phyloP scores from a whole-genome alignment of 2,888 invertebrate genomes.

The Chorisops tibialis region DNA sequence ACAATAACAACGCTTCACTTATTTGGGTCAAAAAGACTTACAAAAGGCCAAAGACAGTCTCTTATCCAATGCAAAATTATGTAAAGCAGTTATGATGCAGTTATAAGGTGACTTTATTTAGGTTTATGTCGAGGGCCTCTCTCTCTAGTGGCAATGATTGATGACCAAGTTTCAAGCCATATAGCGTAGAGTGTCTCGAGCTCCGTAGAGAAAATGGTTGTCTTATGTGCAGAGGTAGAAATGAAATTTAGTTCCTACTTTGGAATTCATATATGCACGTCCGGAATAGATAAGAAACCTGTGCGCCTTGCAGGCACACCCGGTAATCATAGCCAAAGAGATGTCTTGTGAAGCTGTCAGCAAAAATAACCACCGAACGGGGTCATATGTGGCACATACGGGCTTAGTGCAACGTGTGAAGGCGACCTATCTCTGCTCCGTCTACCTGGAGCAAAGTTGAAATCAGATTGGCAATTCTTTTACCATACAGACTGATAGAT shows the following conservation, averaged over 20 bases:
- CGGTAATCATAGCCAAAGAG: neutral
- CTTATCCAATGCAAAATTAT: too few species aligned
- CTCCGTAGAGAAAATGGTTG: neutral
- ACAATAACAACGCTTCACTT: too few species aligned
- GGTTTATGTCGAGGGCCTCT: neutral
- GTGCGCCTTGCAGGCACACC: conserved; percentile 12
- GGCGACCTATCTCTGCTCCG: conserved; percentile 4
- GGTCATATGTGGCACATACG: conserved; percentile 17
- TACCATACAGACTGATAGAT: neutral
- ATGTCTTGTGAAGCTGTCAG: conserved; percentile 5
- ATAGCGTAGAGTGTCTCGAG: neutral
- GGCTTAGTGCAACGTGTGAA: conserved; percentile 6
- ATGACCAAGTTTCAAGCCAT: neutral
- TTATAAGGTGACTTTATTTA: too few species aligned
- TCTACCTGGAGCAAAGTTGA: conserved; percentile 24
- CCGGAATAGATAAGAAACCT: conserved; percentile 23
- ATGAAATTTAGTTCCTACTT: conserved; percentile 21
- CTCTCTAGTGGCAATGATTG: conserved; percentile 2
- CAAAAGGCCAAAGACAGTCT: too few species aligned
- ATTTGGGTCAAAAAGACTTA: too few species aligned
- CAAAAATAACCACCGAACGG: conserved; percentile 18
- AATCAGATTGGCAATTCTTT: conserved; percentile 17
- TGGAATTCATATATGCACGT: conserved; percentile 24
- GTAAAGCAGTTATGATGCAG: too few species aligned
- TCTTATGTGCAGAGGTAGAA: conserved; percentile 1